Conservation (phyloP, 1,140 invertebrate genomes). For the Ceratosolen solmsi region DNA sequence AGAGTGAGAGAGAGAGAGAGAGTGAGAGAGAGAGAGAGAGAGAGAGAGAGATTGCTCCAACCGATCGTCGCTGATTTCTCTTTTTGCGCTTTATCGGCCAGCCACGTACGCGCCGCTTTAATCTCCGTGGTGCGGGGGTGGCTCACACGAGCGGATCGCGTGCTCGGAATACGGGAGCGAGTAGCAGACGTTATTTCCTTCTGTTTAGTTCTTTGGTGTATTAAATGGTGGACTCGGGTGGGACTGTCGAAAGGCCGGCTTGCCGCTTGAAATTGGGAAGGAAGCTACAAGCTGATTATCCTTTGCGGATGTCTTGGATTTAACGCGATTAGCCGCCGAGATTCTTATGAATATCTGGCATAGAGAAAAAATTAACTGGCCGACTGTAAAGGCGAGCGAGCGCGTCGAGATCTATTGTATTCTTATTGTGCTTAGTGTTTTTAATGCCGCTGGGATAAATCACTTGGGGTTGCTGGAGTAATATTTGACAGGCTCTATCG, state of each 20-base stretch:
- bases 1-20: conserved; percentile 4
- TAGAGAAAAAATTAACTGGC: no score
- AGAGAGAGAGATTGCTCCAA: not conserved
- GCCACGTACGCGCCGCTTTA: conserved; percentile 14
- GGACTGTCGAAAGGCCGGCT: not conserved
- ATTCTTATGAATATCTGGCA: no score
- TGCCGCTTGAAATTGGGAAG: not conserved
- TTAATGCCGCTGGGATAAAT: not conserved
- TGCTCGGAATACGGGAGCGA: not conserved
- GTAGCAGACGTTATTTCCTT: not conserved
- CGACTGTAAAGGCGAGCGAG: no score
- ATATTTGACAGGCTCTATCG: not conserved
- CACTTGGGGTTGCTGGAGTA: not conserved
- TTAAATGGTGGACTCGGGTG: not conserved
- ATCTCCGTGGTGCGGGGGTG: conserved; percentile 22
- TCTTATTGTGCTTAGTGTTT: no score
- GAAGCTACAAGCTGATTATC: not conserved
- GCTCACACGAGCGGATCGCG: conserved; percentile 9
- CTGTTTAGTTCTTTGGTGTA: not conserved
- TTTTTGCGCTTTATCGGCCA: conserved; percentile 27
- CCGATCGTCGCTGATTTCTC: not conserved
- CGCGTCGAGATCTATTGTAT: no score
- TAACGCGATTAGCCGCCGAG: not conserved
- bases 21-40: conserved; percentile 4
- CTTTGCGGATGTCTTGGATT: not conserved